Percentiles rank a stretch among this genome's conserved stretches.
These are phyloP conservation scores for Sebastes kiyomatsui DNA, from an alignment of 2,797 vertebrate genomes.

Conservation along the genomic window DNA sequence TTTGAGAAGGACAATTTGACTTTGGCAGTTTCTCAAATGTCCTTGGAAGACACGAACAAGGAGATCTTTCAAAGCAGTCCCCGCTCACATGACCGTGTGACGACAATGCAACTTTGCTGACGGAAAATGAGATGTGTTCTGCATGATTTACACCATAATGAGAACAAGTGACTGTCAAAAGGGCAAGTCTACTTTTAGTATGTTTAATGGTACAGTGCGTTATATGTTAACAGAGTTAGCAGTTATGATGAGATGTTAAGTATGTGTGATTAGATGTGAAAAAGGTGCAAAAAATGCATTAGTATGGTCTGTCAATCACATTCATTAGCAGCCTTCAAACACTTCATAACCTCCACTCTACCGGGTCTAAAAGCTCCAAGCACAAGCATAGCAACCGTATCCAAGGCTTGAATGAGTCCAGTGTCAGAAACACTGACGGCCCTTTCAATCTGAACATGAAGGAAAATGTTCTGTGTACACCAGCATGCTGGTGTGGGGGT, in stretches of 20 bases:
- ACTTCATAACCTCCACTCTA: neutral
- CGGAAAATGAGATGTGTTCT: neutral
- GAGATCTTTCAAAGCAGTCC: neutral
- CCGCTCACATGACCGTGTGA: neutral
- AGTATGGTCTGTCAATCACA: neutral
- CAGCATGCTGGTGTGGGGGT: neutral
- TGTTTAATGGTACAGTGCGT: neutral
- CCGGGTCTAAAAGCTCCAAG: neutral
- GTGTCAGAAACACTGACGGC: constrained; percentile 23
- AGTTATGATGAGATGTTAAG: constrained; percentile 3
- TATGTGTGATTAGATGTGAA: constrained; percentile 1
- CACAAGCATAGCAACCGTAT: constrained; percentile 35
- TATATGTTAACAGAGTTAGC: neutral
- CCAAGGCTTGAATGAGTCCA: constrained; percentile 14
- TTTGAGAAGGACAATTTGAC: neutral
- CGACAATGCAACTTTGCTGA: neutral
- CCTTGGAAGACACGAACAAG: neutral
- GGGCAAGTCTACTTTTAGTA: neutral
- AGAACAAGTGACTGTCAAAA: neutral
- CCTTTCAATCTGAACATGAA: constrained; percentile 30
- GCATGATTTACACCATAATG: neutral
- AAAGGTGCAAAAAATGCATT: constrained; percentile 4
- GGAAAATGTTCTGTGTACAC: constrained; percentile 22
- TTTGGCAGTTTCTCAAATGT: neutral
- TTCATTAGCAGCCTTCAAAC: constrained; percentile 2